Evolutionary conservation across 2,797 vertebrate genomes (phyloP).

Genomic region (Peromyscus nudipes): DNA sequence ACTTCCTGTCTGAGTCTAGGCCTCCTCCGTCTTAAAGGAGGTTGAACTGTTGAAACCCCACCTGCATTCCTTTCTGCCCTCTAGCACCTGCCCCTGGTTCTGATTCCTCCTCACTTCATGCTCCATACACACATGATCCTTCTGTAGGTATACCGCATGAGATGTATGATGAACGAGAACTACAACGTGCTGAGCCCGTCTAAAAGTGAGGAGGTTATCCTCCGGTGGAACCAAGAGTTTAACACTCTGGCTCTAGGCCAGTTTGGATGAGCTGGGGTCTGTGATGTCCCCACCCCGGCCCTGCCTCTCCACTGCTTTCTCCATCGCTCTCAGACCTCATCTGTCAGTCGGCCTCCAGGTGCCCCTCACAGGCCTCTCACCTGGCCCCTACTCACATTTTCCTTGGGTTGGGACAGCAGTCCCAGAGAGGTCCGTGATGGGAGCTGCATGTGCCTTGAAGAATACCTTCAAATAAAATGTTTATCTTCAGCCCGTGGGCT

Average conservation of each 20-base stretch:
- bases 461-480: conserved; percentile 75
- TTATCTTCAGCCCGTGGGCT: conserved; percentile 65
- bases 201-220: conserved; percentile 83
- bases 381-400: background rate
- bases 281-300: conserved; percentile 17
- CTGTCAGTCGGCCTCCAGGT: conserved; percentile 18
- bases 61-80: background rate
- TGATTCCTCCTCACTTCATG: fast-evolving
- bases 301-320: background rate
- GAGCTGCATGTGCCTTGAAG: background rate
- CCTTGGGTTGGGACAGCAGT: background rate
- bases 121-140: fast-evolving
- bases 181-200: conserved; percentile 78
- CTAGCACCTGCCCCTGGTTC: fast-evolving
- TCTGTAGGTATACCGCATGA: conserved; percentile 80
- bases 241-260: conserved; percentile 69
- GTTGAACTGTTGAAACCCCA: background rate
- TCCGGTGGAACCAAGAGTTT: conserved; percentile 85
- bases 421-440: background rate
- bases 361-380: background rate
- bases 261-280: conserved; percentile 52
- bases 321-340: background rate
- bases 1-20: conserved; percentile 30
- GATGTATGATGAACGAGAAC: conserved; percentile 71
- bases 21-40: background rate